Percentiles rank a stretch among this genome's conserved stretches.
These are phyloP conservation scores for Campaea margaritaria DNA, from an alignment of 2,888 invertebrate genomes.

Conservation along the genomic window DNA sequence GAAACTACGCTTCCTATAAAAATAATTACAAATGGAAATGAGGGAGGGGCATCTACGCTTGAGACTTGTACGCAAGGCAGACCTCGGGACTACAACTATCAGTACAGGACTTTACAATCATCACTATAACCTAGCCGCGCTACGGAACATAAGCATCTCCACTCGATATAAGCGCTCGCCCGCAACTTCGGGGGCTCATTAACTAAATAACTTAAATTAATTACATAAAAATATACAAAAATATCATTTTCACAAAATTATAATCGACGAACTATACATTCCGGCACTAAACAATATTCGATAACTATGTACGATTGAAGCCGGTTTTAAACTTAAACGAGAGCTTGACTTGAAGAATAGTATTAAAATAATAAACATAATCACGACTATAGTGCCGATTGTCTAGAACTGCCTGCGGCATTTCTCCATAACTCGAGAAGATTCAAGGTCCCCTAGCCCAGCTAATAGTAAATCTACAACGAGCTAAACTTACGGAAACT, in stretches of 20 bases:
- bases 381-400: constrained; percentile 85
- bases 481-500: constrained; percentile 80
- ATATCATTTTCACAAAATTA: constrained; percentile 85
- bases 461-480: constrained; percentile 84
- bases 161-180: constrained; percentile 61
- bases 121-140: constrained; percentile 75
- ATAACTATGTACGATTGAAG: constrained; percentile 82
- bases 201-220: constrained; percentile 81
- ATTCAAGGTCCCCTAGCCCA: constrained; percentile 86
- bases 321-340: constrained; percentile 83
- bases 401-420: constrained; percentile 84
- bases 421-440: constrained; percentile 74
- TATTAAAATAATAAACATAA: constrained; percentile 74
- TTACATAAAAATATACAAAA: constrained; percentile 85
- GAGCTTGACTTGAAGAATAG: constrained; percentile 81
- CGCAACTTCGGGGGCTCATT: constrained; percentile 63
- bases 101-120: constrained; percentile 84
- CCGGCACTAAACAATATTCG: constrained; percentile 82
- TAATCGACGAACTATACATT: constrained; percentile 82
- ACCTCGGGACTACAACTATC: constrained; percentile 82
- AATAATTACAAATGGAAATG: constrained; percentile 84
- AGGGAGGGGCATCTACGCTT: constrained; percentile 83
- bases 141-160: constrained; percentile 72
- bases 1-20: constrained; percentile 85
- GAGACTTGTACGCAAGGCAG: constrained; percentile 82